These are phyloP conservation scores for Erythrocercus mccallii DNA, from an alignment of 2,113 vertebrate genomes.

Conservation along the genomic window DNA sequence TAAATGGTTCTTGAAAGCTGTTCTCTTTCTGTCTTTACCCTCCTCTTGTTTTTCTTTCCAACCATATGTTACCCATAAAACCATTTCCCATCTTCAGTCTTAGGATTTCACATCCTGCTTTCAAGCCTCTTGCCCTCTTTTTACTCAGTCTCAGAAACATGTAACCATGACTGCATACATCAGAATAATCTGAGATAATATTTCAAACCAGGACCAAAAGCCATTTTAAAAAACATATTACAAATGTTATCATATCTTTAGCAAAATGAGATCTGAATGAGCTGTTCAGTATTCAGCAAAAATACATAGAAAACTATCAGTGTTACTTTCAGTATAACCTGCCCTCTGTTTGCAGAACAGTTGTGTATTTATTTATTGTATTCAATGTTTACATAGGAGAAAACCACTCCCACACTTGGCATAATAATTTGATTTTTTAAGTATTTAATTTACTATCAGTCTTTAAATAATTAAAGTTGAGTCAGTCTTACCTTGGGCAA, in stretches of 20 bases:
- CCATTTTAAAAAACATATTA: neutral
- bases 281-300: neutral
- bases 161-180: neutral
- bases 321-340: neutral
- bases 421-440: neutral
- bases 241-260: neutral
- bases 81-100: neutral
- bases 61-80: neutral
- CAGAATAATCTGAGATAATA: neutral
- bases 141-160: neutral
- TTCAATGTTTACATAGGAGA: neutral
- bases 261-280: neutral
- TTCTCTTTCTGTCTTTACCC: neutral
- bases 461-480: neutral
- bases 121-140: neutral
- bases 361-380: neutral
- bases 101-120: neutral
- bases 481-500: conserved; percentile 85
- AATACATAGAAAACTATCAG: neutral
- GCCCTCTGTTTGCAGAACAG: neutral
- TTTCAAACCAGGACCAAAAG: neutral
- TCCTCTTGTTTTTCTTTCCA: neutral
- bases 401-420: neutral
- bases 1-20: neutral
- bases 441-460: neutral